These are phyloP conservation scores for Argentina silus DNA, from an alignment of 2,797 vertebrate genomes.

Conservation along the genomic window DNA sequence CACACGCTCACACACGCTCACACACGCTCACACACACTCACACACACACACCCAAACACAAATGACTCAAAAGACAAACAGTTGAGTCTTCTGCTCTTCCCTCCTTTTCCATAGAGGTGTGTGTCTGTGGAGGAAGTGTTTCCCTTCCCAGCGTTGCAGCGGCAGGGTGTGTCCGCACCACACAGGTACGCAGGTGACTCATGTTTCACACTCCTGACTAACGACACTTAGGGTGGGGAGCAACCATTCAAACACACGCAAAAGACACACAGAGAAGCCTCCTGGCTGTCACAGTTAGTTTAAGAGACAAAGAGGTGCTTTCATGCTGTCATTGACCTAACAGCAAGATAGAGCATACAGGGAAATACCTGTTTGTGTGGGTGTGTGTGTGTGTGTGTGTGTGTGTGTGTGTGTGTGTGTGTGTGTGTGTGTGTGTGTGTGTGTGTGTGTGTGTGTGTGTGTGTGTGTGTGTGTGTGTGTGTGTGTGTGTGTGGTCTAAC, in stretches of 20 bases:
- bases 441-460: not conserved
- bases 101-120: not conserved
- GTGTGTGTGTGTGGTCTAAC: not conserved
- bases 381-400: not conserved
- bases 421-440: not conserved
- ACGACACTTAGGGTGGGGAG: not conserved
- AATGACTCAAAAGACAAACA: conserved; percentile 1
- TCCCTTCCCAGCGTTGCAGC: not conserved
- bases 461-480: not conserved
- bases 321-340: conserved; percentile 9
- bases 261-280: not conserved
- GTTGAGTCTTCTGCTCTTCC: not conserved
- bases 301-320: not conserved
- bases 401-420: not conserved
- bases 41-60: not conserved
- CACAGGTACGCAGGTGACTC: conserved; percentile 12
- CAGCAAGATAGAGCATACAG: not conserved
- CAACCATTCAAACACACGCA: not conserved
- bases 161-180: conserved; percentile 4
- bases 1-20: no score
- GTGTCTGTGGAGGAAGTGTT: not conserved
- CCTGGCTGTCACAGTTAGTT: not conserved
- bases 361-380: not conserved
- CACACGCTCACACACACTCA: not conserved
- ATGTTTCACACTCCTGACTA: not conserved